phyloP scores from a whole-genome alignment of 2,888 invertebrate genomes.

The Pheosia tremula region DNA sequence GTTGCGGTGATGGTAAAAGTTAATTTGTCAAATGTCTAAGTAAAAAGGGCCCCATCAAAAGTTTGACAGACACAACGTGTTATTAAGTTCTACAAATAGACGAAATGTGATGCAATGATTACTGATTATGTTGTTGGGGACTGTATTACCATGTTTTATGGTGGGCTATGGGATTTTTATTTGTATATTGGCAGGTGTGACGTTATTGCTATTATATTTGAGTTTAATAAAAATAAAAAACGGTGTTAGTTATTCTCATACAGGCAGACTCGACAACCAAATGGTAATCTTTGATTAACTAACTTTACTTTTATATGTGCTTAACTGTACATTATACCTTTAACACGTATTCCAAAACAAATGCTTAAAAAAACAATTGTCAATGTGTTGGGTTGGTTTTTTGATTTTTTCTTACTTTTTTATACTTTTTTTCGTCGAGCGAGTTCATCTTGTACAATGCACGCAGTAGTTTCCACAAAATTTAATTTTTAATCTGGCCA shows the following conservation, averaged over 20 bases:
- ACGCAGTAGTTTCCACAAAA: constrained; percentile 62
- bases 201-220: constrained; percentile 9
- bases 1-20: constrained; percentile 10
- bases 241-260: too few relatives aligned
- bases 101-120: constrained; percentile 69
- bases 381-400: too few relatives aligned
- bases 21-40: constrained; percentile 40
- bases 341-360: too few relatives aligned
- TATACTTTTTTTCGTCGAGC: not conserved
- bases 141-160: constrained; percentile 43
- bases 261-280: too few relatives aligned
- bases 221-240: not conserved
- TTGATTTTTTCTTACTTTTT: too few relatives aligned
- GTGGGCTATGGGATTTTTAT: constrained; percentile 46
- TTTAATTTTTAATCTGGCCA: constrained; percentile 75
- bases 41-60: constrained; percentile 57
- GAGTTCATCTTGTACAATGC: constrained; percentile 43
- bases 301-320: too few relatives aligned
- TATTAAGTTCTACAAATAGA: constrained; percentile 77
- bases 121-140: constrained; percentile 51
- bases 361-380: too few relatives aligned
- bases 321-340: too few relatives aligned
- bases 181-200: constrained; percentile 35
- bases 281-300: too few relatives aligned
- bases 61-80: constrained; percentile 69